Evolutionary conservation across 2,113 vertebrate genomes (phyloP).

Genomic region (Zootoca vivipara): DNA sequence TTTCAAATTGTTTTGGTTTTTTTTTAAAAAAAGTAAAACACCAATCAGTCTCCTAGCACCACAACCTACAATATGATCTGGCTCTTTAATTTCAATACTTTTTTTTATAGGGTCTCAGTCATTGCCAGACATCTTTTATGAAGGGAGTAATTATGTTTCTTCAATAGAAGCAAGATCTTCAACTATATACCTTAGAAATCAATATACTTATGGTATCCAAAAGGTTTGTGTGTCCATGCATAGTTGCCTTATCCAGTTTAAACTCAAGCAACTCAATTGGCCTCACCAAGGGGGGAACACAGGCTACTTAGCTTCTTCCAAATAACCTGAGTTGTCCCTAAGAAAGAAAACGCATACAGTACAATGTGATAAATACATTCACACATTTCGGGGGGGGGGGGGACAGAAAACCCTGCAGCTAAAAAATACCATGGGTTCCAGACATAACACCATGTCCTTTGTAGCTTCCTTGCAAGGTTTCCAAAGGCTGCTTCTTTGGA

Average conservation of each 20-base stretch:
- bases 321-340: slow-evolving; percentile 44
- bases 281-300: background rate
- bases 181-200: background rate
- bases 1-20: background rate
- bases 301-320: slow-evolving; percentile 16
- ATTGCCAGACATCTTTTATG: background rate
- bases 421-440: background rate
- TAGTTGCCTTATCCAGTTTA: background rate
- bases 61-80: background rate
- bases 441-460: background rate
- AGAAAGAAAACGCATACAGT: slow-evolving; percentile 26
- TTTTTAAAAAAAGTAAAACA: background rate
- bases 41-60: background rate
- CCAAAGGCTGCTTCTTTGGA: background rate
- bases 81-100: background rate
- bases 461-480: background rate
- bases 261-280: background rate
- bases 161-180: background rate
- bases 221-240: background rate
- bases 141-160: background rate
- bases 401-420: background rate
- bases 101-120: no score
- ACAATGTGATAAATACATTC: slow-evolving; percentile 40
- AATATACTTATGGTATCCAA: background rate
- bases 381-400: background rate